Percentiles rank a stretch among this genome's conserved stretches.
Conservation (phyloP, 2,113 vertebrate genomes). For the Eulemur macaco region DNA sequence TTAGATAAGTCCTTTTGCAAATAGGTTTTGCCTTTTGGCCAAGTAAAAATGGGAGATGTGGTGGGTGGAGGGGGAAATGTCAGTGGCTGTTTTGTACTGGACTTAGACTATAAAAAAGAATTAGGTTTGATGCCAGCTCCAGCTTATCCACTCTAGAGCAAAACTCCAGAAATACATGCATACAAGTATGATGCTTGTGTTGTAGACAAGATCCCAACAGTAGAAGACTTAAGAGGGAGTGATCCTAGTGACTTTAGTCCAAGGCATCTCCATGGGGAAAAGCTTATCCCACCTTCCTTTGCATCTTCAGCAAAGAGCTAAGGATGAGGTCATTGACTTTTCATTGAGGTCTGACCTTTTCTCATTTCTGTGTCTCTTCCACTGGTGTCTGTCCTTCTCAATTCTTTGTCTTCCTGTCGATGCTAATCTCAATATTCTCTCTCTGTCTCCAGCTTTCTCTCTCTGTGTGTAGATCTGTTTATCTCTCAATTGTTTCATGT, state of each 20-base stretch:
- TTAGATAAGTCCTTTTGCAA: not conserved
- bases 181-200: rapidly evolving
- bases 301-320: not conserved
- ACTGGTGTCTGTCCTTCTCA: not conserved
- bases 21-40: not conserved
- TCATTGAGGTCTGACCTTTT: not conserved
- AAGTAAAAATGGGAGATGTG: not conserved
- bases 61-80: not conserved
- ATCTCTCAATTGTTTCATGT: not conserved
- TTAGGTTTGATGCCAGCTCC: not conserved
- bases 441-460: not conserved
- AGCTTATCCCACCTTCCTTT: not conserved
- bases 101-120: not conserved
- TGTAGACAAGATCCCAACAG: not conserved
- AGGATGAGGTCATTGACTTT: not conserved
- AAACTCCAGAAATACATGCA: not conserved
- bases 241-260: not conserved
- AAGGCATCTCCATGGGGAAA: not conserved
- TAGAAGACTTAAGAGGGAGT: not conserved
- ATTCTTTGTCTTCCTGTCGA: not conserved
- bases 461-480: not conserved
- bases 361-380: not conserved
- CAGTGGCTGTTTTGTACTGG: not conserved
- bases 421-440: not conserved
- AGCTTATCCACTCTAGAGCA: not conserved